Conservation (phyloP, 2,113 vertebrate species). For the Sinosuthora webbiana region DNA sequence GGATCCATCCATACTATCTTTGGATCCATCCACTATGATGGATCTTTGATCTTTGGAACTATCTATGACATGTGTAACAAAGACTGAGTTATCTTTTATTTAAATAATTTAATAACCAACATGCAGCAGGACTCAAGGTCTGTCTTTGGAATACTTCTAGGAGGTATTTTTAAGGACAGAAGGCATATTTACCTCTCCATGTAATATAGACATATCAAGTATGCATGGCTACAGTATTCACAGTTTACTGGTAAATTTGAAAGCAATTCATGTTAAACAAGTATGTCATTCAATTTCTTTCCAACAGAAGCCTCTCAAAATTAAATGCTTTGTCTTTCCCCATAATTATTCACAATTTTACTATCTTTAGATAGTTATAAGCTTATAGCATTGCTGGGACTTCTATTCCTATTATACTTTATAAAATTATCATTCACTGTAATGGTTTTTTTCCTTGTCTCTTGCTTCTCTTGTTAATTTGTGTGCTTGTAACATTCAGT, state of each 20-base stretch:
- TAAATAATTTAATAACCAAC: background rate
- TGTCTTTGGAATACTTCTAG: background rate
- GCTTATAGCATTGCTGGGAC: background rate
- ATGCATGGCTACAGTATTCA: background rate
- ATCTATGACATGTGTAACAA: background rate
- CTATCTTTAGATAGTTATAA: background rate
- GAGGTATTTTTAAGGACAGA: background rate
- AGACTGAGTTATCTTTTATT: background rate
- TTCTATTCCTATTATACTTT: background rate
- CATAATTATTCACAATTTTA: background rate
- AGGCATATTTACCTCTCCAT: background rate
- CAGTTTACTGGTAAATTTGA: background rate
- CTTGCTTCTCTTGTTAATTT: background rate
- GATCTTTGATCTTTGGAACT: no score
- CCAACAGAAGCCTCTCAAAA: background rate
- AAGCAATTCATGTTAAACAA: background rate
- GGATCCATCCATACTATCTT: no score
- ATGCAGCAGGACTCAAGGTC: background rate
- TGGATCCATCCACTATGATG: no score
- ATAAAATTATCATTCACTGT: background rate
- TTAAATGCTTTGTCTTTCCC: background rate
- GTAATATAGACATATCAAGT: background rate
- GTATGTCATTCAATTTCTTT: background rate
- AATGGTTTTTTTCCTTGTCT: background rate
- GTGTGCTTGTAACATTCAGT: background rate